These are phyloP conservation scores for Zelleria hepariella DNA, from an alignment of 2,888 invertebrate genomes.

Conservation along the genomic window DNA sequence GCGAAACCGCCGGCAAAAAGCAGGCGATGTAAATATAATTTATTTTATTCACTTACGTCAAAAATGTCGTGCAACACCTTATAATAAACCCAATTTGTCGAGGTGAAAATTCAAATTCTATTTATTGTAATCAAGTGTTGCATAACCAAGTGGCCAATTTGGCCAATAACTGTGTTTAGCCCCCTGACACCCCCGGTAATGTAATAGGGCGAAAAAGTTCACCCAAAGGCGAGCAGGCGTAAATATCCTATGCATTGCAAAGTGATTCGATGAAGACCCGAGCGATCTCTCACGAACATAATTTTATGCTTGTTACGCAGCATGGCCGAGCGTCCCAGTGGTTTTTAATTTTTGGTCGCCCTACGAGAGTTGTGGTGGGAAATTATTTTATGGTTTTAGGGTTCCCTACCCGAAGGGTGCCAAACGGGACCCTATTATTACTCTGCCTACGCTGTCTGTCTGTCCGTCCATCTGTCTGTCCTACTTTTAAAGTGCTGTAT, in stretches of 20 bases:
- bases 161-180: background rate
- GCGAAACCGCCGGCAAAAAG: too few species aligned
- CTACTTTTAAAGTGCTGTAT: too few species aligned
- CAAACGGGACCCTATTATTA: too few species aligned
- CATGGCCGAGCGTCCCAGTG: background rate
- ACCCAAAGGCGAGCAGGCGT: constrained; percentile 20
- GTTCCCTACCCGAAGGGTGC: too few species aligned
- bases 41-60: too few species aligned
- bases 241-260: constrained; percentile 54
- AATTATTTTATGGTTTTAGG: too few species aligned
- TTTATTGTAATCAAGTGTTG: background rate
- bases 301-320: constrained; percentile 46
- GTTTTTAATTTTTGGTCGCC: background rate
- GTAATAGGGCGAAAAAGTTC: background rate
- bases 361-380: too few species aligned
- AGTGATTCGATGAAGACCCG: constrained; percentile 53
- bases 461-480: too few species aligned
- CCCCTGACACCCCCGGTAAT: background rate
- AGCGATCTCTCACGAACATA: constrained; percentile 36
- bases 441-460: too few species aligned
- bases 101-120: background rate
- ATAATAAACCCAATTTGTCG: too few species aligned
- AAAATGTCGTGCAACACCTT: too few species aligned
- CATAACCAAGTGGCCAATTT: background rate
- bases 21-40: too few species aligned